These are phyloP conservation scores for Unio pictorum DNA, from an alignment of 2,888 invertebrate species.

Conservation along the genomic window DNA sequence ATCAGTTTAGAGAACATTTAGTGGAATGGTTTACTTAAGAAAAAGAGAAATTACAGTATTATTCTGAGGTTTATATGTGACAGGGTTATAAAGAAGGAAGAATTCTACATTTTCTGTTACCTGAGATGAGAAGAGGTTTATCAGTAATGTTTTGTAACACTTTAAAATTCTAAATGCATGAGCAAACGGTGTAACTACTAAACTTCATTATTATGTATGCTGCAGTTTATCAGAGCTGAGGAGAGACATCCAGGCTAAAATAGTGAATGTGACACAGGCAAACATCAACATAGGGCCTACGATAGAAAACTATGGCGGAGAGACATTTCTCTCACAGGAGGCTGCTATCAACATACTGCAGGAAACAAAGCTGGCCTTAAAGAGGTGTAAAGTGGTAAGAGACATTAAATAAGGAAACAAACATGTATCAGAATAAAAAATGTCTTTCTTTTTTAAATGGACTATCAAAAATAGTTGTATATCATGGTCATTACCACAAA, in stretches of 20 bases:
- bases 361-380: slow-evolving; percentile 91
- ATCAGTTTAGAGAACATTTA: no score
- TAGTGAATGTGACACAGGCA: slow-evolving; percentile 83
- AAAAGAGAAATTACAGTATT: no score
- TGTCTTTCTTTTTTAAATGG: no score
- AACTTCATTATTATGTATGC: not conserved
- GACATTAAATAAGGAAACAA: no score
- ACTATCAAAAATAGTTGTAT: no score
- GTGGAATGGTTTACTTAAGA: no score
- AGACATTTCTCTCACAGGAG: slow-evolving; percentile 90
- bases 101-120: not conserved
- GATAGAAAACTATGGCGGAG: slow-evolving; percentile 96
- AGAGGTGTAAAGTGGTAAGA: slow-evolving; percentile 85
- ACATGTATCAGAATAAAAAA: no score
- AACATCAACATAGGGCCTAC: slow-evolving; percentile 87
- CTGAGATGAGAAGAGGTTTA: not conserved
- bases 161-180: not conserved
- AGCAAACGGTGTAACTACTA: not conserved
- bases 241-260: slow-evolving; percentile 92
- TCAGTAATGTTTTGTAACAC: not conserved
- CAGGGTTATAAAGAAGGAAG: no score
- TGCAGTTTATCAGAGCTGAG: slow-evolving; percentile 90
- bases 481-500: no score
- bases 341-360: slow-evolving; percentile 91
- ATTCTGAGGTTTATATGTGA: no score